These are phyloP conservation scores for Conus betulinus DNA, from an alignment of 1,140 invertebrate species.

Conservation along the genomic window DNA sequence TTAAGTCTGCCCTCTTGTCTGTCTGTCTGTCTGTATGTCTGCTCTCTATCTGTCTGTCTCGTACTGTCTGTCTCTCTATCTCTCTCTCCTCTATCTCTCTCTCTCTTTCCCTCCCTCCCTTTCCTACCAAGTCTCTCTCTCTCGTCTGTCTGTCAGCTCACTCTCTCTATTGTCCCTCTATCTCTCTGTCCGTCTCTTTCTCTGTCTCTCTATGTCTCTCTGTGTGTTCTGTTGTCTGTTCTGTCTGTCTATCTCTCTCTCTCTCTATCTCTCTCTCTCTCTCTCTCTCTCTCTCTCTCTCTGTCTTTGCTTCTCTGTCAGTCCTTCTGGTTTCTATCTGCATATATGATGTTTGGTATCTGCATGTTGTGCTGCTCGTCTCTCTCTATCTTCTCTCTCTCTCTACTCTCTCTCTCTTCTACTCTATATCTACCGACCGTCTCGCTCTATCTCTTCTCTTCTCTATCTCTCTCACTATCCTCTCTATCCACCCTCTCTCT, in stretches of 20 bases:
- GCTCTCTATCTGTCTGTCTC: neutral
- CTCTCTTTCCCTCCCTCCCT: too few relatives aligned
- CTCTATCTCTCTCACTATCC: neutral
- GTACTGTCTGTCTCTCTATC: neutral
- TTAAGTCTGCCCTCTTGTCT: neutral
- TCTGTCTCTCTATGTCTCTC: too few relatives aligned
- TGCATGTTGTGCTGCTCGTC: neutral
- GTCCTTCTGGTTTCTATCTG: neutral
- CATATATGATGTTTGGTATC: too few relatives aligned
- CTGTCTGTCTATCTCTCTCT: neutral
- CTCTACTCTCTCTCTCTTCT: constrained; percentile 9
- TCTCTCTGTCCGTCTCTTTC: neutral
- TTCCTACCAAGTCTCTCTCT: too few relatives aligned
- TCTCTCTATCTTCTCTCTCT: neutral
- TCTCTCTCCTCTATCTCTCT: neutral
- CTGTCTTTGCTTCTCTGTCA: neutral
- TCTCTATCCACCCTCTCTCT: neutral
- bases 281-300: constrained; percentile 12
- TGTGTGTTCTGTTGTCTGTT: too few relatives aligned
- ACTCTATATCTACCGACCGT: too few relatives aligned
- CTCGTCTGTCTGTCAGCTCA: too few relatives aligned
- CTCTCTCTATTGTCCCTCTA: too few relatives aligned
- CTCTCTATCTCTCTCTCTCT: neutral
- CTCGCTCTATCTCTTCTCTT: neutral
- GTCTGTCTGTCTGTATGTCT: neutral